Evolutionary conservation across 2,888 invertebrate genomes (phyloP).

Genomic region (Zaprionus lineosus): DNA sequence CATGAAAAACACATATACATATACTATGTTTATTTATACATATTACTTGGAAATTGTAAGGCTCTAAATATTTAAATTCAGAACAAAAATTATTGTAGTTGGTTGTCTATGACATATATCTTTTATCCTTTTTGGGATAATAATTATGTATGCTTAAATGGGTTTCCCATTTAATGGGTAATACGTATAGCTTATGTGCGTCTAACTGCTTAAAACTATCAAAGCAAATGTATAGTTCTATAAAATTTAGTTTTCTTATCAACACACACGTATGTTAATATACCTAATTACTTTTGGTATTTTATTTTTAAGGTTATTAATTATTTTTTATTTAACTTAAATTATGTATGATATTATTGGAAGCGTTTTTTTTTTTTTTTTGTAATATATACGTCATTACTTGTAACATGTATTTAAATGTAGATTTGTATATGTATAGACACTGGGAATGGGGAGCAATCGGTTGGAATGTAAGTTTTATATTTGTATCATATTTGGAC

Average conservation of each 20-base stretch:
- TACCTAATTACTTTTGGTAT: background rate
- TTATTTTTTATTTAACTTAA: background rate
- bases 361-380: constrained; percentile 25
- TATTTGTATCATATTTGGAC: constrained; percentile 55
- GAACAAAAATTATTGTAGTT: background rate
- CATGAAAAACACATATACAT: too few species aligned
- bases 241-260: constrained; percentile 10
- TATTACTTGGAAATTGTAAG: too few species aligned
- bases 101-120: background rate
- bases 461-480: constrained; percentile 41
- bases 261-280: background rate
- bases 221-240: constrained; percentile 6
- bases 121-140: too few species aligned
- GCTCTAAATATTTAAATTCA: too few species aligned
- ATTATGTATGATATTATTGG: constrained; percentile 4
- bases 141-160: background rate
- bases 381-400: background rate
- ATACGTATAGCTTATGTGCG: background rate
- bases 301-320: background rate
- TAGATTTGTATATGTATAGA: constrained; percentile 35
- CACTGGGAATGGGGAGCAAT: constrained; percentile 47
- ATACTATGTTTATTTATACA: too few species aligned
- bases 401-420: background rate
- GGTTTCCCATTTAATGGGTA: background rate
- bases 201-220: background rate